These are phyloP conservation scores for Pongo pygmaeus DNA, from an alignment of 2,113 vertebrate genomes.

Conservation along the genomic window DNA sequence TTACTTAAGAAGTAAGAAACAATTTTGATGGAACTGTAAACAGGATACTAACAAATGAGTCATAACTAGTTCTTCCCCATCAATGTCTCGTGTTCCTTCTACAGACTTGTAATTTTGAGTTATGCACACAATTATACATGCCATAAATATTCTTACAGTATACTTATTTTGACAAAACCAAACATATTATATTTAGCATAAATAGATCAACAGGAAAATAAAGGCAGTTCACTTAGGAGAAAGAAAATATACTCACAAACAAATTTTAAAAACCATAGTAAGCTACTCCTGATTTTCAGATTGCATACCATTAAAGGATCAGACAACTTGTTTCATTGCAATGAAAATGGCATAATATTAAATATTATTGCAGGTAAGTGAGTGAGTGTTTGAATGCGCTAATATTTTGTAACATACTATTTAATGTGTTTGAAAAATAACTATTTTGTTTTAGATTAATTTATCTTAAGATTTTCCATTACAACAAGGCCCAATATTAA, in stretches of 20 bases:
- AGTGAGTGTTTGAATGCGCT: not conserved
- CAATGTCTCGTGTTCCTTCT: not conserved
- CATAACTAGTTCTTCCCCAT: not conserved
- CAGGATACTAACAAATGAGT: not conserved
- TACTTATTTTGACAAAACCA: constrained; percentile 26
- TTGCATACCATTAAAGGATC: not conserved
- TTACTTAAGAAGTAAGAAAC: constrained; percentile 22
- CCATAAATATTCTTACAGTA: not conserved
- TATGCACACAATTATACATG: not conserved
- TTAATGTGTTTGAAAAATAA: not conserved
- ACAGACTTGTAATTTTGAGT: not conserved
- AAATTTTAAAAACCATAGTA: not conserved
- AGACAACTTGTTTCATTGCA: not conserved
- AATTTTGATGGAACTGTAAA: constrained; percentile 11
- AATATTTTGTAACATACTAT: not conserved
- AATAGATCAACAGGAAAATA: not conserved
- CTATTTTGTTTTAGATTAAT: not conserved
- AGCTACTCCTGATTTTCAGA: not conserved
- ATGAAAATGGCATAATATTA: not conserved
- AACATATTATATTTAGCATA: not conserved
- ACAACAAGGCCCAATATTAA: not conserved
- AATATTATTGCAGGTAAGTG: not conserved
- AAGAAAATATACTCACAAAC: not conserved
- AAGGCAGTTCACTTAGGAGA: not conserved
- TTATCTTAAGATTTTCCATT: not conserved